phyloP scores from a whole-genome alignment of 2,113 vertebrate species.

The Falco punctatus region DNA sequence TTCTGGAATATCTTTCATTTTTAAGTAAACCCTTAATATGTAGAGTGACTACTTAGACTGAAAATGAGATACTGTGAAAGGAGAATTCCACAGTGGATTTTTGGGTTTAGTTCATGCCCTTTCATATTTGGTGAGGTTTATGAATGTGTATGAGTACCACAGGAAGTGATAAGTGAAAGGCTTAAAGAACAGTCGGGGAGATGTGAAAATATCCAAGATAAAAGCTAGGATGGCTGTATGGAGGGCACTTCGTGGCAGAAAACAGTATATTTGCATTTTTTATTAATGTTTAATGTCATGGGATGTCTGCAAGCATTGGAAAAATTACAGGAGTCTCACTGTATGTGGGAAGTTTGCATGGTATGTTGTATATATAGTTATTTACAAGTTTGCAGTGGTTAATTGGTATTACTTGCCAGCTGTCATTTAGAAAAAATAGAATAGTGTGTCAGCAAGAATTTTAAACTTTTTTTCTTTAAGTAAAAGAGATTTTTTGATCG shows the following conservation, averaged over 20 bases:
- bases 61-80: neutral
- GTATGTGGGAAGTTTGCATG: rapidly evolving
- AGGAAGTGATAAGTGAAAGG: neutral
- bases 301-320: neutral
- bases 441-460: neutral
- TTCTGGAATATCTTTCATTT: neutral
- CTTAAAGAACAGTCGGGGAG: neutral
- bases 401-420: neutral
- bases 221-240: neutral
- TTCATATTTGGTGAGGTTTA: neutral
- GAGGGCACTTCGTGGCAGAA: neutral
- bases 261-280: neutral
- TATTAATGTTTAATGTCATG: neutral
- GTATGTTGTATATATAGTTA: neutral
- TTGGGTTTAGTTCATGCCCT: neutral
- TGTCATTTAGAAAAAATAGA: neutral
- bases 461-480: neutral
- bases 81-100: neutral
- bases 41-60: neutral
- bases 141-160: neutral
- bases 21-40: neutral
- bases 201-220: neutral
- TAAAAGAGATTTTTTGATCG: neutral
- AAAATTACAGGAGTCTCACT: neutral
- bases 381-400: neutral